Conservation (phyloP, 2,888 invertebrate species). For the Polyommatus icarus region DNA sequence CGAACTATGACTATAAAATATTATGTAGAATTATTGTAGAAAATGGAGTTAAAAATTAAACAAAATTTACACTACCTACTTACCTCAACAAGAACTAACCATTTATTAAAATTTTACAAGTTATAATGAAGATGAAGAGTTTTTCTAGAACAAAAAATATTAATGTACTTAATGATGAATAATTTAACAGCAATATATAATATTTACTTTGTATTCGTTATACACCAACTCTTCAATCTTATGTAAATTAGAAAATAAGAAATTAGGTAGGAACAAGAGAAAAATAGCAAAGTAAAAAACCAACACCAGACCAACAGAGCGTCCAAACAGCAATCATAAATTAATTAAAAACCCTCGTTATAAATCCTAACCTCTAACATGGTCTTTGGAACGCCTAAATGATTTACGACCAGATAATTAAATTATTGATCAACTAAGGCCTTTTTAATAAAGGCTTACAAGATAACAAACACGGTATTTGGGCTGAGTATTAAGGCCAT, state of each 20-base stretch:
- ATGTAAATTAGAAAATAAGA: too few species aligned
- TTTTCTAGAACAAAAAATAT: too few species aligned
- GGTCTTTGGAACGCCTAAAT: constrained; percentile 30
- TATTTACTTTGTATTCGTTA: too few species aligned
- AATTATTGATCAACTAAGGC: not conserved
- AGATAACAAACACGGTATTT: not conserved
- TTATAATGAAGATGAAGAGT: too few species aligned
- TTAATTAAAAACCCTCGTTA: constrained; percentile 47
- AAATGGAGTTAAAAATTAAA: not conserved
- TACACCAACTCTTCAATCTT: too few species aligned
- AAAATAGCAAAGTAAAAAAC: not conserved
- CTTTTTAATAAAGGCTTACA: constrained; percentile 18
- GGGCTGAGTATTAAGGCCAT: too few species aligned
- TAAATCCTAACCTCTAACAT: constrained; percentile 36
- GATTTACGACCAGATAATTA: constrained; percentile 28
- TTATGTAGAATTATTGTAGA: not conserved
- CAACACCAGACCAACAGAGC: constrained; percentile 25
- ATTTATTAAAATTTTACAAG: too few species aligned
- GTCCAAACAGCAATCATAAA: constrained; percentile 41
- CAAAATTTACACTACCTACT: not conserved
- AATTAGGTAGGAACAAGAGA: not conserved
- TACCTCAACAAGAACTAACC: too few species aligned
- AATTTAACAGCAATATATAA: too few species aligned
- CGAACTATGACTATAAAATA: not conserved
- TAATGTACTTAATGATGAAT: too few species aligned